phyloP scores from a whole-genome alignment of 2,797 vertebrate species.

The Podargus strigoides region DNA sequence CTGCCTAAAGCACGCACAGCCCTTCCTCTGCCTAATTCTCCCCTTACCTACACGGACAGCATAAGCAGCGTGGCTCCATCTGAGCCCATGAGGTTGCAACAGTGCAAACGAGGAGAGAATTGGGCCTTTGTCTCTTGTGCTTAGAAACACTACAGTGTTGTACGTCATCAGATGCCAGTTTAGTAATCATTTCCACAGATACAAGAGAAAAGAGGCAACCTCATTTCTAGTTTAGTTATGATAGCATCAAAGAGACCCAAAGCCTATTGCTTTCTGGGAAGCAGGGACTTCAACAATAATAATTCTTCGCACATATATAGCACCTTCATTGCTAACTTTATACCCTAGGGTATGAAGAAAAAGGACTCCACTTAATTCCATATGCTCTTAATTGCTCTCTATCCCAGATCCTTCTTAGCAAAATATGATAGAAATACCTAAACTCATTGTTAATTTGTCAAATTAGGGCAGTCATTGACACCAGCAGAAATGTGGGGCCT shows the following conservation, averaged over 20 bases:
- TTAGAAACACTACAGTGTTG: not conserved
- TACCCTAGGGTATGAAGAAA: constrained; percentile 47
- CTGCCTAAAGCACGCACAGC: not conserved
- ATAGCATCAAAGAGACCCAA: constrained; percentile 55
- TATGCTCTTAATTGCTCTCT: constrained; percentile 39
- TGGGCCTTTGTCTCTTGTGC: not conserved
- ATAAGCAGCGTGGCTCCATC: not conserved
- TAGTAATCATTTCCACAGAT: constrained; percentile 37
- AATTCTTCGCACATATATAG: constrained; percentile 47
- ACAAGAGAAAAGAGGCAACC: constrained; percentile 40
- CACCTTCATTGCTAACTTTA: constrained; percentile 50
- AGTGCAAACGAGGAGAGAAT: not conserved
- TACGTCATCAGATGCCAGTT: constrained; percentile 21
- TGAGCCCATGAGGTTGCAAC: not conserved
- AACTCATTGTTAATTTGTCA: constrained; percentile 31
- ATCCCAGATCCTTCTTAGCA: constrained; percentile 33
- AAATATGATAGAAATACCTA: constrained; percentile 41
- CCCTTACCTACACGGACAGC: not conserved
- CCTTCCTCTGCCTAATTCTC: not conserved
- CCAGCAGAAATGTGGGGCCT: constrained; percentile 21
- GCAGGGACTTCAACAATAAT: constrained; percentile 42
- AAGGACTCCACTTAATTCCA: constrained; percentile 49
- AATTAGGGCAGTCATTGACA: constrained; percentile 46
- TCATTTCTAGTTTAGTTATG: constrained; percentile 38
- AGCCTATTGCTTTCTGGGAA: constrained; percentile 47